A percentile compares a stretch with the other conserved stretches of the same genome.
Conservation (phyloP, 2,797 vertebrate genomes). For the Oryzias dopingdopingensis region DNA sequence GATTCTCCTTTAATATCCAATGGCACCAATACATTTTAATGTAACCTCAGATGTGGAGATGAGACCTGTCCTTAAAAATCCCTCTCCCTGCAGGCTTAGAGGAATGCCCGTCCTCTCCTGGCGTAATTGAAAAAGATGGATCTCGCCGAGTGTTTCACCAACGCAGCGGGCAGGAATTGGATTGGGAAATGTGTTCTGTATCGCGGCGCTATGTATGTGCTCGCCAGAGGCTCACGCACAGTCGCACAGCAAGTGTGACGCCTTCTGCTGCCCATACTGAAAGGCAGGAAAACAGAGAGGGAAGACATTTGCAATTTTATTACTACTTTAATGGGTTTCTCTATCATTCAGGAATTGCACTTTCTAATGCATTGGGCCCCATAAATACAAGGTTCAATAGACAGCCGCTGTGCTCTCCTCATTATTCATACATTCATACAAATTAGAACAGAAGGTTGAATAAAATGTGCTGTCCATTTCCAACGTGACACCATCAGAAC, state of each 20-base stretch:
- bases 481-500: constrained; percentile 49
- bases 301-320: constrained; percentile 78
- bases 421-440: constrained; percentile 77
- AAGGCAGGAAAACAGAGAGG: constrained; percentile 67
- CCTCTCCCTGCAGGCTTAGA: constrained; percentile 56
- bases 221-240: constrained; percentile 48
- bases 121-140: constrained; percentile 76
- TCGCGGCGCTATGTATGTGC: constrained; percentile 66
- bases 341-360: constrained; percentile 69
- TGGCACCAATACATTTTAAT: constrained; percentile 67
- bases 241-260: constrained; percentile 48
- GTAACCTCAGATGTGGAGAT: constrained; percentile 55
- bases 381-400: constrained; percentile 73
- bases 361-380: constrained; percentile 68
- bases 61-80: constrained; percentile 69
- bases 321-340: constrained; percentile 76
- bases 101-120: constrained; percentile 63
- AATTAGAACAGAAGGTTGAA: constrained; percentile 70
- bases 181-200: constrained; percentile 70
- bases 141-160: constrained; percentile 70
- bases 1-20: constrained; percentile 66
- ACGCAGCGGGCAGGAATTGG: constrained; percentile 72
- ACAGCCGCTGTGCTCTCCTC: constrained; percentile 63
- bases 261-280: constrained; percentile 58
- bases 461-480: constrained; percentile 71